Evolutionary conservation across 2,113 vertebrate species (phyloP), one percentile per base, ranked within the genome.

Genomic region (Grantiella picta): DNA sequence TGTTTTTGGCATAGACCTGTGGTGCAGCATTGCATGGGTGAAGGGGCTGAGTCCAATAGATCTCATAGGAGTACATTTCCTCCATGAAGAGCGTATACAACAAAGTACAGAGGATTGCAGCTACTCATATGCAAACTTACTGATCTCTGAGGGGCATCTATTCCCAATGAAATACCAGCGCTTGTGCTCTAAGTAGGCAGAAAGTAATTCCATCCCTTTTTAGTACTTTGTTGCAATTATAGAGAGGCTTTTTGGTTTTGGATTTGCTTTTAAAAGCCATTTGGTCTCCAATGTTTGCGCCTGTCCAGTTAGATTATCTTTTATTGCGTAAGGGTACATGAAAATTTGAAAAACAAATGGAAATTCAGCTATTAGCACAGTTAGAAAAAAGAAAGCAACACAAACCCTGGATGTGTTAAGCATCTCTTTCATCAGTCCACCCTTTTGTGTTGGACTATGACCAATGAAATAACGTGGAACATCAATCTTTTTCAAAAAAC

Each of bases 231-330:
- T 91, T 77, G 68, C 21, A 81, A 60, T 73, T 73, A 64, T 10
- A 64, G 64, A 77, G 81, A 80, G 9, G 15, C 53, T 83, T 92
- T 73, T 92, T 85, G 66, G 79, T 38, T 66, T 63, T 52, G 61
- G 31, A 36, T 71, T 91, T 83, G 45, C 50, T 94, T 75, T 94
- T 64, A 86, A 68, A 83, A 82, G 70, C 66, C 66, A 47, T 44
- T 86, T 94, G 68, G 56, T 96, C 89, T 77, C 44, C 64, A n/a
- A 59, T 81, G 64, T 77, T 94, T 75, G 38, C 2, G 35, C 52
- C 61, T 94, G 91, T 92, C 75, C 86, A 44, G 71, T 83, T 92
- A 92, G 65, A 96, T 96, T 91, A 91, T 84, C 44, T 92, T 95
- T 93, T 72, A 77, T 95, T 96, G 87, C 47, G 5, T 86, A 94